phyloP scores from a whole-genome alignment of 2,888 invertebrate species.

The Colostygia pectinataria region DNA sequence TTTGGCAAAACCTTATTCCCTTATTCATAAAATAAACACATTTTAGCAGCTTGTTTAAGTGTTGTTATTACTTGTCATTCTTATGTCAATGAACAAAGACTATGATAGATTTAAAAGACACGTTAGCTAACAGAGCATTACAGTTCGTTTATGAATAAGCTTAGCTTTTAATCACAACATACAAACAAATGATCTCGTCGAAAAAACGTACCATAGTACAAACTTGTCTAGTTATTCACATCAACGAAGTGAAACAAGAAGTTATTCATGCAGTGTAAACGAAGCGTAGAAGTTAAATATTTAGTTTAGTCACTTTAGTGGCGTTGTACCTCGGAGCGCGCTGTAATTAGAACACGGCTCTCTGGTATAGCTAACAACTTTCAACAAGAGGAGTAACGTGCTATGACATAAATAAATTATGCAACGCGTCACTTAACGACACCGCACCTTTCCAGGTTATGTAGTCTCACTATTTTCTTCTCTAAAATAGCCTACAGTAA shows the following conservation, averaged over 20 bases:
- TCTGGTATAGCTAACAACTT: constrained; percentile 51
- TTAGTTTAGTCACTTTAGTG: constrained; percentile 31
- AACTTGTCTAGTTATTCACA: constrained; percentile 13
- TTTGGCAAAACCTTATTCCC: not conserved
- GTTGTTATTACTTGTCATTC: too few relatives aligned
- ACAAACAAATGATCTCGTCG: too few relatives aligned
- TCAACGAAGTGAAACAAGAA: constrained; percentile 22
- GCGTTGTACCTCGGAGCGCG: constrained; percentile 23
- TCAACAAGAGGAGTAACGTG: constrained; percentile 69
- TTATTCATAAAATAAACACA: too few relatives aligned
- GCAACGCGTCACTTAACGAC: constrained; percentile 68
- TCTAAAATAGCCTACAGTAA: too few relatives aligned
- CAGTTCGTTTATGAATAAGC: too few relatives aligned
- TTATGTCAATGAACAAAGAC: too few relatives aligned
- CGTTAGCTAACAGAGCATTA: too few relatives aligned
- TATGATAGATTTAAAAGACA: too few relatives aligned
- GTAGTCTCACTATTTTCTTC: too few relatives aligned
- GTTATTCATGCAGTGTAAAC: constrained; percentile 26
- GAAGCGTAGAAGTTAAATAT: constrained; percentile 30
- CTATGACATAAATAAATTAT: constrained; percentile 78
- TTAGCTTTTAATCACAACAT: too few relatives aligned
- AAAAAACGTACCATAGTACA: too few relatives aligned
- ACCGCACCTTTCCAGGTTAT: constrained; percentile 43
- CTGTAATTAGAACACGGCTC: constrained; percentile 43
- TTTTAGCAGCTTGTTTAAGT: too few relatives aligned